Base-by-base conservation (phyloP, 2,888 invertebrate genomes). In the Cryptophagus acutangulus region DNA sequence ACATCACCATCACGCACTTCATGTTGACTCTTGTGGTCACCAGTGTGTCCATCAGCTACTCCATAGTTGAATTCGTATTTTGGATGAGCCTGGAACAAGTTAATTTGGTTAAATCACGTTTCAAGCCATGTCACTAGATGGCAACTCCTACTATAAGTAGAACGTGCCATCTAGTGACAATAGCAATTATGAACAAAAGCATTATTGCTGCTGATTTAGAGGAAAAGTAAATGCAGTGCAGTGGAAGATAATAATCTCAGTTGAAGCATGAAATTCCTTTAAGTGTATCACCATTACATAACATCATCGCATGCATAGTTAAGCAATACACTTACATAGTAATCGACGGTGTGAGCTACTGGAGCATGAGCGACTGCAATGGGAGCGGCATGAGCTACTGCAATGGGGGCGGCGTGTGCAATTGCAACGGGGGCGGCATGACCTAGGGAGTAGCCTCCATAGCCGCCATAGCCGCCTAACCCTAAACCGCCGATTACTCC, bases 31-130 rank as follows among this genome's bases (percentile, higher is more conserved):
- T 72, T 72, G 50, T 69, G 71, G 61, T 74, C 65, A 62, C 80
- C 79, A 46, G 79, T 79, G 28, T 78, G 64, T 28, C 74, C 75
- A 61, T 81, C 80, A 54, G 78, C 75, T 47, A 81, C 77, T 51
- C 79, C 79, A 56, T 81, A 81, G 45, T 78, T 77, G 63, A 76
- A 81, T 29, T 77, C 74, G 58, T 81, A 81, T 64, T 79, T 78
- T 18, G 79, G 79, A 59, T 77, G 74, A 8, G 77, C 58, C 62
- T 63, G 45, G 16, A 47, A 51, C 17, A 17, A 17, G 15, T 31
- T 15, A 14, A 16, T 13, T 31, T 31, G 14, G 15, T 31, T 31
- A 10, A 31, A 16, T 4, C 31, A 31, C 31, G 26, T 12, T 26
- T 26, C n/a, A n/a, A n/a, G n/a, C n/a, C n/a, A n/a, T n/a, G n/a